Base-by-base conservation (phyloP, 2,888 invertebrate species). In the Tenodera sinensis region DNA sequence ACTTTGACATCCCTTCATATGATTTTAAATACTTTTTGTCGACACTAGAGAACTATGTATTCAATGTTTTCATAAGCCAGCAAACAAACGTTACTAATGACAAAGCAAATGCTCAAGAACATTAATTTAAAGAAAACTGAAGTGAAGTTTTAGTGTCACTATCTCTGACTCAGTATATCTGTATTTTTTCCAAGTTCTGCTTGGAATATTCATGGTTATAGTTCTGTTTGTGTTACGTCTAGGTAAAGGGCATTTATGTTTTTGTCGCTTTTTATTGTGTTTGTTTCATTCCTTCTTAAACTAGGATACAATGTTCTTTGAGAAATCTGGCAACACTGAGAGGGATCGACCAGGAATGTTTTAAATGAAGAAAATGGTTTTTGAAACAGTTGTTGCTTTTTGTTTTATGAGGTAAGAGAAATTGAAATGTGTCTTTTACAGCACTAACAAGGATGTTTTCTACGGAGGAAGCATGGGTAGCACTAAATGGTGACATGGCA, bases 301-400 rank as follows among this genome's bases (percentile, higher is more conserved):
- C 83, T 92, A 94, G 94, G 94, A 95, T 91, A 94, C 93, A 90
- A 94, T 94, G 93, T 94, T 94, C 92, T 94, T 94, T 92, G 94
- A 95, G 91, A 93, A 93, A 90, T 91, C 92, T 90, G 91, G 92
- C 28, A 93, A 93, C 89, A 91, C 93, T 89, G 93, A 93, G 90
- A 89, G 91, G 47, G 92, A 93, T 90, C 88, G 91, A 4, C 91
- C 91, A 27, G 93, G 93, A 89, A 93, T 93, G 93, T 91, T 92
- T 83, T 92, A 91, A 91, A 15, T 34, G 54, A 20, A 4, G 89
- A 42, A 87, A 20, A 6, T 87, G 34, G 71, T 87, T 87, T 15
- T 71, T 71, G 54, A 71, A 15, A 71, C 54, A 20, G 54, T 71
- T 8, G 14, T 28, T 87, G 7, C 81, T 30, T 28, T 87, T 87